These are phyloP conservation scores for Decapterus maruadsi DNA, from an alignment of 2,797 vertebrate species.

Conservation along the genomic window DNA sequence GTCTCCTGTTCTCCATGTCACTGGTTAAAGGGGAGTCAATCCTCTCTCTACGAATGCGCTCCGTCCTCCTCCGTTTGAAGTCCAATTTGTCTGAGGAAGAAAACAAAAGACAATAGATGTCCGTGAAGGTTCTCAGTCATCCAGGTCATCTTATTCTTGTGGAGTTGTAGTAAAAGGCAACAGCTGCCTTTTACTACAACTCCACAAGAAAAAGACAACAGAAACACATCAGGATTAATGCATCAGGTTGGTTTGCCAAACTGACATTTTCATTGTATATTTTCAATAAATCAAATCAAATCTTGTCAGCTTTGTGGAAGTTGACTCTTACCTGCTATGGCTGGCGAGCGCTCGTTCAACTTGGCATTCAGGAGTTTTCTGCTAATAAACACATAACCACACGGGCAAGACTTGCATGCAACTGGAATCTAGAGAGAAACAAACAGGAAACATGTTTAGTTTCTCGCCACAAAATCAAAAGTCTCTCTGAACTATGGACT, in stretches of 20 bases:
- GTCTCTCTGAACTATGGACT: too few relatives aligned
- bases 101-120: too few relatives aligned
- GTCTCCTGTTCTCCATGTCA: constrained; percentile 93
- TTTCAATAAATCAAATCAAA: too few relatives aligned
- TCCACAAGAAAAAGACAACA: too few relatives aligned
- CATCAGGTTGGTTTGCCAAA: too few relatives aligned
- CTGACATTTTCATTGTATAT: too few relatives aligned
- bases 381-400: constrained; percentile 98
- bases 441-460: constrained; percentile 22
- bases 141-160: too few relatives aligned
- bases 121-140: too few relatives aligned
- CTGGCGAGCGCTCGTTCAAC: constrained; percentile 89
- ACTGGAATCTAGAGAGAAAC: constrained; percentile 92
- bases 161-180: too few relatives aligned
- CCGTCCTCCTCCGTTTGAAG: constrained; percentile 93
- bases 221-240: too few relatives aligned
- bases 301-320: not conserved
- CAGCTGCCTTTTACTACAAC: too few relatives aligned
- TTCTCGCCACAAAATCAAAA: too few relatives aligned
- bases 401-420: constrained; percentile 97
- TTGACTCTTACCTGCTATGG: constrained; percentile 89
- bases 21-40: constrained; percentile 90
- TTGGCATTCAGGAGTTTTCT: constrained; percentile 96
- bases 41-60: constrained; percentile 93
- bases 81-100: constrained; percentile 90